Conservation (phyloP, 2,797 vertebrate genomes). For the Crotalus adamanteus region DNA sequence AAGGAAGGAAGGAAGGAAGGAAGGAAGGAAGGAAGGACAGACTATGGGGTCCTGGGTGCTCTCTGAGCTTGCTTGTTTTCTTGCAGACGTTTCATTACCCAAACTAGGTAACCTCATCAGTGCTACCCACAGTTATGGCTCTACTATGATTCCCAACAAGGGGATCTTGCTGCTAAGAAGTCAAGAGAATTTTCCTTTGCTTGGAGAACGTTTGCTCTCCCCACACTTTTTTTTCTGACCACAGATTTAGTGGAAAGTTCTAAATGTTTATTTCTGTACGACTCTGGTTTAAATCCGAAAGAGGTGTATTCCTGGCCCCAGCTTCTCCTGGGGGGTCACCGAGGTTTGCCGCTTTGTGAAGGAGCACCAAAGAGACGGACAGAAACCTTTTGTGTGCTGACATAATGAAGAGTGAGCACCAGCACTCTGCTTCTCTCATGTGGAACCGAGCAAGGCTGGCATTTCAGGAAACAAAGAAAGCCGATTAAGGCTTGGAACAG, state of each 20-base stretch:
- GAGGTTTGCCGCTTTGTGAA: constrained; percentile 1
- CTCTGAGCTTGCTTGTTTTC: no score
- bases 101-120: no score
- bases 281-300: background rate
- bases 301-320: background rate
- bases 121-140: background rate
- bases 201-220: background rate
- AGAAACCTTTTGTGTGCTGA: constrained; percentile 39
- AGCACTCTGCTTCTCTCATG: constrained; percentile 39
- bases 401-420: constrained; percentile 24
- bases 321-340: background rate
- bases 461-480: constrained; percentile 45
- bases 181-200: background rate
- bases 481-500: constrained; percentile 57
- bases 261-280: background rate
- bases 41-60: no score
- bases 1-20: no score
- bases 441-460: constrained; percentile 60
- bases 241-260: background rate
- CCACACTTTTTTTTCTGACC: background rate
- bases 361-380: background rate
- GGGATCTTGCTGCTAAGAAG: background rate
- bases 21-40: no score
- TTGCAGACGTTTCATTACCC: no score
- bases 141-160: background rate